Evolutionary conservation across 2,797 vertebrate genomes (phyloP).

Genomic region (Babyrousa celebensis): DNA sequence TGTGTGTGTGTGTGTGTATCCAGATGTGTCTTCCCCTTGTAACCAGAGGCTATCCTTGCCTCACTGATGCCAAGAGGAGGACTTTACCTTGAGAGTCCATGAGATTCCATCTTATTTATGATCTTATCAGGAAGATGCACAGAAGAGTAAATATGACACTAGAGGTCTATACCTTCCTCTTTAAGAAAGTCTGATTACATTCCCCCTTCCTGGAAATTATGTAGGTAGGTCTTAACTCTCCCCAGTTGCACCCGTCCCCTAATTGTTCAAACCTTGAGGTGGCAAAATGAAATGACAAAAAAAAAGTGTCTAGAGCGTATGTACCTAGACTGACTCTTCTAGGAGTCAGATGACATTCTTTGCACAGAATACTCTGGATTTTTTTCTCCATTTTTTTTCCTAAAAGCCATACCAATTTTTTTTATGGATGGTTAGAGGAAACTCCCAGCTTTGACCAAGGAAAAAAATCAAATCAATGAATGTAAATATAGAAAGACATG

Average conservation of each 20-base stretch:
- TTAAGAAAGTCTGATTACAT: constrained; percentile 46
- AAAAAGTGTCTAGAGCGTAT: not conserved
- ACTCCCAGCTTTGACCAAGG: constrained; percentile 17
- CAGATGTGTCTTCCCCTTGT: not conserved
- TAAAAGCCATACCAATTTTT: constrained; percentile 15
- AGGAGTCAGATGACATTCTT: not conserved
- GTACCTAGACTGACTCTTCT: not conserved
- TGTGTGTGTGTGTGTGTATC: not conserved
- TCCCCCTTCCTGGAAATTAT: not conserved
- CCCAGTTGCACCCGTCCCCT: not conserved
- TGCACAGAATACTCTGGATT: not conserved
- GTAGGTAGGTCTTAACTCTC: constrained; percentile 41
- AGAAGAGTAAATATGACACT: constrained; percentile 16
- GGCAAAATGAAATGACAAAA: constrained; percentile 54
- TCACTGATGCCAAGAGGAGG: not conserved
- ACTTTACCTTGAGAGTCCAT: not conserved
- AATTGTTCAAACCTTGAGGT: constrained; percentile 41
- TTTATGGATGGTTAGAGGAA: constrained; percentile 60
- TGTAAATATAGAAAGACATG: not conserved
- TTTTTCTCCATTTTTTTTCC: not conserved
- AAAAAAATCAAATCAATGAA: constrained; percentile 72
- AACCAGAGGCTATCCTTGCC: not conserved
- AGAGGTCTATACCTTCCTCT: constrained; percentile 39
- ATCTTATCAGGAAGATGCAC: constrained; percentile 14
- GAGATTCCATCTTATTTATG: constrained; percentile 3